Conservation (phyloP, 2,888 invertebrate species). For the Antitype chi region DNA sequence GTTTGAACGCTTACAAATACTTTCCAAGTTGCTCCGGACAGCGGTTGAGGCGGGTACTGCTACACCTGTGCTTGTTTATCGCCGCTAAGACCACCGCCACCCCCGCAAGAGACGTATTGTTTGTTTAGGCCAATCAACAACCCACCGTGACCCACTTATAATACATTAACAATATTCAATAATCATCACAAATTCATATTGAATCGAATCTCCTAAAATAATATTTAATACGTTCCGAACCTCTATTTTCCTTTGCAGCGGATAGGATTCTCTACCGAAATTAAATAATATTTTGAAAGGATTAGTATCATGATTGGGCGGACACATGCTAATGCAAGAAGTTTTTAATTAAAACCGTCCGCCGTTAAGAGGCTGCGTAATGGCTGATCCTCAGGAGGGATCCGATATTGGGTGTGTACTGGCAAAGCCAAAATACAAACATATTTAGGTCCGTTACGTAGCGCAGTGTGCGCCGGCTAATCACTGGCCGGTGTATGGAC, state of each 20-base stretch:
- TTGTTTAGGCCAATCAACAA: constrained; percentile 81
- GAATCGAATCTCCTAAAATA: constrained; percentile 46
- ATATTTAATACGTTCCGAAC: constrained; percentile 61
- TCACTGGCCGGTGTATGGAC: constrained; percentile 82
- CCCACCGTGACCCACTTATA: constrained; percentile 80
- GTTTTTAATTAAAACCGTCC: constrained; percentile 90
- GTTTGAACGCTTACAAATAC: constrained; percentile 89
- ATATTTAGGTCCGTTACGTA: constrained; percentile 88
- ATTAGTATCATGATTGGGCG: constrained; percentile 86
- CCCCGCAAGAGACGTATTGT: constrained; percentile 76
- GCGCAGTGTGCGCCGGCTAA: constrained; percentile 86
- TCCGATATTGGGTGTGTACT: constrained; percentile 87
- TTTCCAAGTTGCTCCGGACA: constrained; percentile 85
- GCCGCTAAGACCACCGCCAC: constrained; percentile 78
- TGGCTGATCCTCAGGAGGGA: constrained; percentile 88
- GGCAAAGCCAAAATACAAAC: constrained; percentile 89
- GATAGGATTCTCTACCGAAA: constrained; percentile 74
- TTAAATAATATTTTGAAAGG: constrained; percentile 88
- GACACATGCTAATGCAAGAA: constrained; percentile 90
- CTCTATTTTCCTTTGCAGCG: constrained; percentile 59
- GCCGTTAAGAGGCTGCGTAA: constrained; percentile 90
- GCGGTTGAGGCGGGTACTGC: constrained; percentile 79
- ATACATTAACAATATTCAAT: constrained; percentile 81
- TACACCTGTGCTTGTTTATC: constrained; percentile 88
- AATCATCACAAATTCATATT: constrained; percentile 64